phyloP scores from a whole-genome alignment of 1,140 invertebrate genomes.

The Choristoneura fumiferana region DNA sequence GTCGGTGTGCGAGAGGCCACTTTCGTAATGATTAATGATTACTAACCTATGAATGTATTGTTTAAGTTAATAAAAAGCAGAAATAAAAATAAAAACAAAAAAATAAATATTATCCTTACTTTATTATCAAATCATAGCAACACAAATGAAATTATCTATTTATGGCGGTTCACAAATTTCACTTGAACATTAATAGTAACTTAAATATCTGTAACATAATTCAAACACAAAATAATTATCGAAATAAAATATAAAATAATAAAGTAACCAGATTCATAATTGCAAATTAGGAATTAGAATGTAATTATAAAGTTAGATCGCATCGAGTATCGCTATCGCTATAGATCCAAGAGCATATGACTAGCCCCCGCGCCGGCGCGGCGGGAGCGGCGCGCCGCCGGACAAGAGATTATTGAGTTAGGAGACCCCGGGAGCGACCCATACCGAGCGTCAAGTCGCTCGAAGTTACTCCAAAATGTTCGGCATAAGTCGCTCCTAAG shows the following conservation, averaged over 20 bases:
- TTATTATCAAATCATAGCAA: constrained; percentile 18
- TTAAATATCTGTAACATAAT: constrained; percentile 25
- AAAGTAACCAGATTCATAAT: constrained; percentile 44
- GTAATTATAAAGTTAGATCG: constrained; percentile 29
- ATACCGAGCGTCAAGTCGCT: no score
- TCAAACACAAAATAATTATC: constrained; percentile 29
- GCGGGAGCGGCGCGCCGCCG: no score
- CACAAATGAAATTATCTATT: constrained; percentile 26
- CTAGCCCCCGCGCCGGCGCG: constrained; percentile 68
- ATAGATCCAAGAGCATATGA: constrained; percentile 65
- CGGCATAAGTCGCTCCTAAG: no score
- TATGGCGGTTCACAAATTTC: constrained; percentile 24
- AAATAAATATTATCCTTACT: constrained; percentile 3
- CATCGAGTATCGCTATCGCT: constrained; percentile 35
- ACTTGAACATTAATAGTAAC: constrained; percentile 30
- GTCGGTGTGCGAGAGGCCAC: constrained; percentile 45
- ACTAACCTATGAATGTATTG: no score
- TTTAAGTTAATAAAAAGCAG: constrained; percentile 2
- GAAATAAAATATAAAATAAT: constrained; percentile 44
- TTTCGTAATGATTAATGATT: not conserved
- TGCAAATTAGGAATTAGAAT: constrained; percentile 32
- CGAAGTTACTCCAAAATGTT: no score
- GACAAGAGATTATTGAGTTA: constrained; percentile 38
- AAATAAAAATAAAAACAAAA: constrained; percentile 17
- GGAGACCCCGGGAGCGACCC: constrained; percentile 24